Percentiles rank a stretch among this genome's conserved stretches.
Evolutionary conservation across 2,113 vertebrate genomes (phyloP).

Genomic region (Bujurquina vittata): DNA sequence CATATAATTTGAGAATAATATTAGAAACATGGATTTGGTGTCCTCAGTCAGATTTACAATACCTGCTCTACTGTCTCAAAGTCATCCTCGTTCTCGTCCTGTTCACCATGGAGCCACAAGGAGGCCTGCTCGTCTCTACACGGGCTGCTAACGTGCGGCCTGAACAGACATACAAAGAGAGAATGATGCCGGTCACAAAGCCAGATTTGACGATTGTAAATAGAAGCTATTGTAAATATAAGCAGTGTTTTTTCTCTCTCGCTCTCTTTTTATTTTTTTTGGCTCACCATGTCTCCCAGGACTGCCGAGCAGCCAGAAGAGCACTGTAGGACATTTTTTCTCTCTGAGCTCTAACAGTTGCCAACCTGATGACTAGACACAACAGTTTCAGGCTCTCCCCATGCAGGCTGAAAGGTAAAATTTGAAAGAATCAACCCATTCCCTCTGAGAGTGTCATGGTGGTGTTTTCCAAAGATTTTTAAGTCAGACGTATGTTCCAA

Average conservation of each 20-base stretch:
- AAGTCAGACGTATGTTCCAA: not conserved
- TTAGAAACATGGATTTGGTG: not conserved
- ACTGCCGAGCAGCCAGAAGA: conserved; percentile 72
- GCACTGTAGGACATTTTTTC: conserved; percentile 70
- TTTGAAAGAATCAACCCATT: not conserved
- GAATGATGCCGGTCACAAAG: not conserved
- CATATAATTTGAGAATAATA: not conserved
- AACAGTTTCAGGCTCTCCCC: conserved; percentile 48
- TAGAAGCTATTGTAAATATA: not conserved
- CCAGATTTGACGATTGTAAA: not conserved
- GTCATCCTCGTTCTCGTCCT: conserved; percentile 12
- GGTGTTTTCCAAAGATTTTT: not conserved
- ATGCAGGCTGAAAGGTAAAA: conserved; percentile 57
- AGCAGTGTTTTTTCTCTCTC: not conserved
- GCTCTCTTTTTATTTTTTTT: too few relatives aligned
- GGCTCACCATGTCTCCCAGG: conserved; percentile 79
- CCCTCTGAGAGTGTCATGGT: not conserved
- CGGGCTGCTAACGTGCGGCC: conserved; percentile 69
- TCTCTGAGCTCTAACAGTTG: conserved; percentile 73
- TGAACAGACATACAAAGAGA: conserved; percentile 20
- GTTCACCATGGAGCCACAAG: conserved; percentile 61
- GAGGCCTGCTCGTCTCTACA: conserved; percentile 56
- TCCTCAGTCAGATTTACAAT: not conserved
- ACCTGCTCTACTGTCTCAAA: conserved; percentile 68
- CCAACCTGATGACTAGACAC: conserved; percentile 69